Evolutionary conservation across 53 echinoderm and acorn worm genomes (phyloP), one percentile per base, ranked within the genome.

Genomic region (Patiria pectinifera): DNA sequence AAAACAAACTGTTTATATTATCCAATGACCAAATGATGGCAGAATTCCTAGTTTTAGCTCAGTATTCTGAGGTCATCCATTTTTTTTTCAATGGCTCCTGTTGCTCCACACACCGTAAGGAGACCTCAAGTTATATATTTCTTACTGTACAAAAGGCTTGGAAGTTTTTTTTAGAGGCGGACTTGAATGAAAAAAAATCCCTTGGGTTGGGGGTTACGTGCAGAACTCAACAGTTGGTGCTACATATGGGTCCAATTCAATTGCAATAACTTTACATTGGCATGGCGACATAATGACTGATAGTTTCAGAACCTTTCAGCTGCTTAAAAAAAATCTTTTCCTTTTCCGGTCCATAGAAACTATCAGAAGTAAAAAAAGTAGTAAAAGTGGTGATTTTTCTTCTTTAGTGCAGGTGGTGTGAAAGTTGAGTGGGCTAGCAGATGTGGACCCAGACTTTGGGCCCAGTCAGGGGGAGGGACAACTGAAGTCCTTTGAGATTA

Each of bases 181-280:
- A 4, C 8, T 6, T 9, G 2, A 10, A 21, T 16, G 10, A 74
- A 4, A 74, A 21, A 18, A 9, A n/a, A 47, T 79, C 80, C 48
- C 80, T 79, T 11, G 80, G 9, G 80, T 5, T 45, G 46, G 21
- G 80, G 47, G 19, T 24, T 45, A 76, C 77, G 46, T 79, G 45
- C 80, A 45, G 16, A 79, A 46, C 43, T 47, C 19, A 79, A 79
- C 80, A 79, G 80, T 79, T 45, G 80, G 80, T 9, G 24, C 74
- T 23, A 23, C 4, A 3, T 45, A 22, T 11, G 80, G 80, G 45
- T 45, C 80, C 12, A 11, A 45, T 8, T 46, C 48, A 45, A 45
- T 15, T 18, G 25, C 76, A 11, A 76, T 25, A 23, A 11, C 4
- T 24, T 76, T 11, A 76, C 76, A 76, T 10, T n/a, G 74, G 24